Conservation (phyloP, 2,888 invertebrate genomes). For the Agrochola litura region DNA sequence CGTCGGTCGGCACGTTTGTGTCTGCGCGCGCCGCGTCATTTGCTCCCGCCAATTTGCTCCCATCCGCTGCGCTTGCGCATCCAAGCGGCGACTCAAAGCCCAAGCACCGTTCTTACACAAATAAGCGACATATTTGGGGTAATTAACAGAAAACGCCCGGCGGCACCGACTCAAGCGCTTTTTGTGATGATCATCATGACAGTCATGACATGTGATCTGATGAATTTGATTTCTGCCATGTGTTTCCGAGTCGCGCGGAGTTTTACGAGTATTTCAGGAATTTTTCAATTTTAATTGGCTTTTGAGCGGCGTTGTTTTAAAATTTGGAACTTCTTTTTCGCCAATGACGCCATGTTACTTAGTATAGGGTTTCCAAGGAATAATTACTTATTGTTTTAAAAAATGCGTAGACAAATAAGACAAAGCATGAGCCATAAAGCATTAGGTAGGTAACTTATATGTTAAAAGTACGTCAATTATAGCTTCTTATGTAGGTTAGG, state of each 20-base stretch:
- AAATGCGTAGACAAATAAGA: not conserved
- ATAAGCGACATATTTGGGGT: constrained; percentile 84
- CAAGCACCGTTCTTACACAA: constrained; percentile 66
- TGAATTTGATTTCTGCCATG: constrained; percentile 68
- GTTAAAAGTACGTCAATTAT: not conserved
- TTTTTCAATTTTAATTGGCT: constrained; percentile 64
- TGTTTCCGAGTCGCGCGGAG: constrained; percentile 65
- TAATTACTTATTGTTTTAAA: not conserved
- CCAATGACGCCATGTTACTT: not conserved
- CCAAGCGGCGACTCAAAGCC: constrained; percentile 64
- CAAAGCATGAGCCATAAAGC: not conserved
- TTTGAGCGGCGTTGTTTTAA: constrained; percentile 29
- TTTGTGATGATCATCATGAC: constrained; percentile 67
- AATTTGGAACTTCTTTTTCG: not conserved
- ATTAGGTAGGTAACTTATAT: not conserved
- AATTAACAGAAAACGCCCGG: constrained; percentile 85
- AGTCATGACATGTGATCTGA: constrained; percentile 48
- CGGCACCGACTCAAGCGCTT: constrained; percentile 73
- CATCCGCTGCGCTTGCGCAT: constrained; percentile 69
- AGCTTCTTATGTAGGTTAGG: not conserved
- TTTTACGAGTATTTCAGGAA: constrained; percentile 67
- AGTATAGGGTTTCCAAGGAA: not conserved
- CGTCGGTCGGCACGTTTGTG: constrained; percentile 74
- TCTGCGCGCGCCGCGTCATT: constrained; percentile 78
- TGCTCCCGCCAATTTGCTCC: constrained; percentile 78